Evolutionary conservation across 1,140 invertebrate species (phyloP).

Genomic region (Papilio polytes): DNA sequence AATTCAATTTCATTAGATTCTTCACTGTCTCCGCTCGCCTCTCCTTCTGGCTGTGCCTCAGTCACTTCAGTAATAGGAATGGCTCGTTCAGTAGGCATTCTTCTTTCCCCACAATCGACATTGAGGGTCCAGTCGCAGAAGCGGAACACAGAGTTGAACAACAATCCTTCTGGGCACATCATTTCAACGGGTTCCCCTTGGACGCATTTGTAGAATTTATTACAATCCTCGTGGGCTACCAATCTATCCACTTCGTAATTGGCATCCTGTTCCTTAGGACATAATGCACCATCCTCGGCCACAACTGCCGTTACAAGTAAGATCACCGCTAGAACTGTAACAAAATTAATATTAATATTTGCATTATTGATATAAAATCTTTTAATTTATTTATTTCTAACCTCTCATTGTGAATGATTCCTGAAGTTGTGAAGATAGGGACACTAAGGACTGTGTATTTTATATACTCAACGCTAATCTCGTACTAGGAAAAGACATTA

Average conservation of each 20-base stretch:
- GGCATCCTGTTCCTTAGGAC: constrained; percentile 56
- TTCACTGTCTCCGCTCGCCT: not conserved
- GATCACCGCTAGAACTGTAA: constrained; percentile 26
- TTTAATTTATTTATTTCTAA: constrained; percentile 1
- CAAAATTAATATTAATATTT: not conserved
- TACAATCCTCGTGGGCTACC: constrained; percentile 83
- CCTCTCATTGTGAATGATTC: constrained; percentile 29
- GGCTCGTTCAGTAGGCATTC: constrained; percentile 48
- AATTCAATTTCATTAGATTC: constrained; percentile 32
- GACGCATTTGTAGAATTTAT: constrained; percentile 85
- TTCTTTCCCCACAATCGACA: constrained; percentile 77
- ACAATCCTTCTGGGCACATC: constrained; percentile 81
- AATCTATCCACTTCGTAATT: constrained; percentile 62
- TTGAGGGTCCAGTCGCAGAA: constrained; percentile 84
- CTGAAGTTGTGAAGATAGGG: constrained; percentile 25
- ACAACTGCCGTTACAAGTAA: constrained; percentile 45
- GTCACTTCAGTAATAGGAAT: not conserved
- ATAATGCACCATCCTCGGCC: constrained; percentile 44
- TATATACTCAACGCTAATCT: constrained; percentile 31
- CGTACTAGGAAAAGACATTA: constrained; percentile 32
- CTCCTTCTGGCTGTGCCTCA: constrained; percentile 6
- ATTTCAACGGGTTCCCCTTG: constrained; percentile 75
- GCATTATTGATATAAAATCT: not conserved
- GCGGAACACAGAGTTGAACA: constrained; percentile 82
- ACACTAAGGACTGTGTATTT: not conserved